Percentiles rank a stretch among this genome's conserved stretches.
Evolutionary conservation across 1,140 invertebrate species (phyloP).

Genomic region (Melitaea cinxia): DNA sequence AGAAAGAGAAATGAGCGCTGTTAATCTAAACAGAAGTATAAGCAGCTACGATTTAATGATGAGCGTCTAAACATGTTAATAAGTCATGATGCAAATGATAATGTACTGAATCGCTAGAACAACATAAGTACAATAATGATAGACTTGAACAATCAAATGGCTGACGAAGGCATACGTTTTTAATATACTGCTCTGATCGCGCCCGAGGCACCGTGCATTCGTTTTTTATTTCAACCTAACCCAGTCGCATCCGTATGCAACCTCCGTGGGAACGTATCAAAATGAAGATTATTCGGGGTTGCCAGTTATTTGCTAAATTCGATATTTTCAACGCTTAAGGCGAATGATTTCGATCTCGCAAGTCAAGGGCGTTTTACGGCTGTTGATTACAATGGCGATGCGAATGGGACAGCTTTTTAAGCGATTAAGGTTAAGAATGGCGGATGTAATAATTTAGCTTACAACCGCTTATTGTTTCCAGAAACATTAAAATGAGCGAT

Average conservation of each 20-base stretch:
- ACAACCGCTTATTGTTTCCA: conserved; percentile 30
- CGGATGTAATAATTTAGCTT: conserved; percentile 55
- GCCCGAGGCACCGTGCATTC: conserved; percentile 61
- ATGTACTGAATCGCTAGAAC: conserved; percentile 60
- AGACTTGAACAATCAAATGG: conserved; percentile 64
- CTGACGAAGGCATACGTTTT: conserved; percentile 59
- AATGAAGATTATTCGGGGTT: conserved; percentile 52
- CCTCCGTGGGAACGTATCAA: conserved; percentile 72
- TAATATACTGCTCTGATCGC: conserved; percentile 50
- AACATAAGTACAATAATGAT: conserved; percentile 65
- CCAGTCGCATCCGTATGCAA: conserved; percentile 46
- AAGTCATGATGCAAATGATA: conserved; percentile 65
- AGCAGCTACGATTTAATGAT: conserved; percentile 45
- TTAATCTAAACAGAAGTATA: conserved; percentile 43
- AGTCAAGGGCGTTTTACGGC: conserved; percentile 44
- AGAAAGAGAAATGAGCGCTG: conserved; percentile 23
- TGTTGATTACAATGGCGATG: conserved; percentile 51
- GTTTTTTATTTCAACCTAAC: conserved; percentile 41
- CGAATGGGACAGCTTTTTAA: conserved; percentile 55
- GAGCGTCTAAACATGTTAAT: conserved; percentile 46
- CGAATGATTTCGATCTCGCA: conserved; percentile 39
- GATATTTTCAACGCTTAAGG: conserved; percentile 26
- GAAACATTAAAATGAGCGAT: conserved; percentile 3
- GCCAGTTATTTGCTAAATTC: conserved; percentile 53
- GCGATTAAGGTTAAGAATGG: conserved; percentile 45